Conservation (phyloP, 2,888 invertebrate species). For the Eumerus sabulonum region DNA sequence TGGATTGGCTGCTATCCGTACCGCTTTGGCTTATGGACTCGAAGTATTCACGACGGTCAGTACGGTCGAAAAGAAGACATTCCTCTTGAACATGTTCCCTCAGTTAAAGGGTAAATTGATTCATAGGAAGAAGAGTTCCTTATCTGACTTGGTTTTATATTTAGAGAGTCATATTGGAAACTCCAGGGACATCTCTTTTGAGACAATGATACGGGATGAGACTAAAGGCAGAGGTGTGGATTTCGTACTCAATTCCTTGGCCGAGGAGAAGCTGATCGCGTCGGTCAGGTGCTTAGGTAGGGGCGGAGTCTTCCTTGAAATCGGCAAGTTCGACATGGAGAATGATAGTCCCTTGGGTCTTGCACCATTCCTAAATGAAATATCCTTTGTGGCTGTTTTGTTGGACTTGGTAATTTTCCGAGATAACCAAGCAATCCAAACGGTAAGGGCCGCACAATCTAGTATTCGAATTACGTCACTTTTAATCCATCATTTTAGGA, state of each 20-base stretch:
- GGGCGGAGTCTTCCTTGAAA: constrained; percentile 88
- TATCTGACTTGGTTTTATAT: not conserved
- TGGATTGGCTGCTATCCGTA: constrained; percentile 87
- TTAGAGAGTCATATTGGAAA: constrained; percentile 87
- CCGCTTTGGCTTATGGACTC: constrained; percentile 84
- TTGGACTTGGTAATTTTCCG: constrained; percentile 80
- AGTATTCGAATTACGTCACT: not conserved
- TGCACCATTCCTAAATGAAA: constrained; percentile 85
- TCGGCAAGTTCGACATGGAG: constrained; percentile 90
- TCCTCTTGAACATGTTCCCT: constrained; percentile 81
- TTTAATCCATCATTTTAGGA: constrained; percentile 21
- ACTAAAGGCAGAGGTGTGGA: constrained; percentile 95
- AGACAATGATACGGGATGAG: constrained; percentile 87
- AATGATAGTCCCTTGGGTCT: constrained; percentile 83
- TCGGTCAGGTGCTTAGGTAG: constrained; percentile 82
- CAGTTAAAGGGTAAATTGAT: constrained; percentile 81
- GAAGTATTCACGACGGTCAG: constrained; percentile 87
- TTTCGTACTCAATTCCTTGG: constrained; percentile 92
- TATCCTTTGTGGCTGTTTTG: constrained; percentile 88
- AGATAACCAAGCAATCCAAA: not conserved
- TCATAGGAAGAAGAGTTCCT: too few species aligned
- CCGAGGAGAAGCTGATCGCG: constrained; percentile 92
- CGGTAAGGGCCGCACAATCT: constrained; percentile 15
- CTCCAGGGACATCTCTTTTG: constrained; percentile 92
- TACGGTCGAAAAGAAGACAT: constrained; percentile 83